phyloP scores from a whole-genome alignment of 2,113 vertebrate genomes.

The Eolophus roseicapilla region DNA sequence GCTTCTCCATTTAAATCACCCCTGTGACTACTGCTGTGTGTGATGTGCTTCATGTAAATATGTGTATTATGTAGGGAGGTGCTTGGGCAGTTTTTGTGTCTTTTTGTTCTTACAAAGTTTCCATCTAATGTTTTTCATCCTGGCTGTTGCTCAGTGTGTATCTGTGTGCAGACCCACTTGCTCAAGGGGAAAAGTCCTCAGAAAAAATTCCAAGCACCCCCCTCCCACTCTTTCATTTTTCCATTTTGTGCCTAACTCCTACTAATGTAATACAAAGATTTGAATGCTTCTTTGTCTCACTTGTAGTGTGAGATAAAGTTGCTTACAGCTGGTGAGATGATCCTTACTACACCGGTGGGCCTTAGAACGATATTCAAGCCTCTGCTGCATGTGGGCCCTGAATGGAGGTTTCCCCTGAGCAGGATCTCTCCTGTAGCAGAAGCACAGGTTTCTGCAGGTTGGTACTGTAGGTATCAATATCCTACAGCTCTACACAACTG shows the following conservation, averaged over 20 bases:
- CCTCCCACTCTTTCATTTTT: background rate
- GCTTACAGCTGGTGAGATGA: background rate
- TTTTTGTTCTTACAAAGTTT: background rate
- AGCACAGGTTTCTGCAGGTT: background rate
- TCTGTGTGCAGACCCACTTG: background rate
- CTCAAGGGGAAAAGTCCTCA: background rate
- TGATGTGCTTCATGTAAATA: background rate
- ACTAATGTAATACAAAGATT: background rate
- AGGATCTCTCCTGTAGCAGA: background rate
- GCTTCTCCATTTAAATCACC: too few species aligned
- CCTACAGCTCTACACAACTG: background rate
- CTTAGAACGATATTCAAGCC: rapidly evolving
- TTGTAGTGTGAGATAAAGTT: background rate
- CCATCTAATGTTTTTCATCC: background rate
- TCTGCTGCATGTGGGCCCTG: background rate
- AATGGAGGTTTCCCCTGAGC: background rate
- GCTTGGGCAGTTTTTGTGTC: background rate
- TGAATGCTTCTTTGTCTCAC: background rate
- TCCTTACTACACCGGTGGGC: rapidly evolving
- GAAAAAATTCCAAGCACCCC: background rate
- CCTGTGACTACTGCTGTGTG: background rate
- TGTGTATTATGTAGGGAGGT: background rate
- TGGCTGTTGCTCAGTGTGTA: background rate
- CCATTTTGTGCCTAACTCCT: background rate
- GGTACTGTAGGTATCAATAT: rapidly evolving